A percentile compares a stretch with the other conserved stretches of the same genome.
Evolutionary conservation across 2,888 invertebrate genomes (phyloP).

Genomic region (Aethes cnicana): DNA sequence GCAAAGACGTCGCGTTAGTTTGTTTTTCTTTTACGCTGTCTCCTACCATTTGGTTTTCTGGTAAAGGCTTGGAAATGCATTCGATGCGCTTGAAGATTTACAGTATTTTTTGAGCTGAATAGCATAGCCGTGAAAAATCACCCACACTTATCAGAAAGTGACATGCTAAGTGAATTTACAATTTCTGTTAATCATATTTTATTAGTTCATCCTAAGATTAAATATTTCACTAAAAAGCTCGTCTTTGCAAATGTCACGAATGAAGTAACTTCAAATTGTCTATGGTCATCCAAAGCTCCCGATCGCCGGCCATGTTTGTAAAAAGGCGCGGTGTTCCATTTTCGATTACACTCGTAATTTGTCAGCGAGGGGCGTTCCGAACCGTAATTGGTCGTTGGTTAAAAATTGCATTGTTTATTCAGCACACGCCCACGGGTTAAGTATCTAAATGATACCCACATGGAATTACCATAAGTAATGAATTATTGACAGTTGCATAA

Average conservation of each 20-base stretch:
- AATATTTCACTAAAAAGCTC: neutral
- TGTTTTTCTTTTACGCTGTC: too few relatives aligned
- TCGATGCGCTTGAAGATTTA: too few relatives aligned
- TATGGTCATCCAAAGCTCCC: slow-evolving; percentile 6
- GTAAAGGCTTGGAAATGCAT: too few relatives aligned
- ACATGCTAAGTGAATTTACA: too few relatives aligned
- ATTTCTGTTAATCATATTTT: too few relatives aligned
- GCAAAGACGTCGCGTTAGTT: too few relatives aligned
- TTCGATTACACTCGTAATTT: slow-evolving; percentile 54
- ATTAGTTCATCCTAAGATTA: neutral
- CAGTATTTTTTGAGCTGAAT: too few relatives aligned
- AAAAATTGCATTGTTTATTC: slow-evolving; percentile 52
- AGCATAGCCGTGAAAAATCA: too few relatives aligned
- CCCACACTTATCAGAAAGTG: too few relatives aligned
- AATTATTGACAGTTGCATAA: slow-evolving; percentile 29
- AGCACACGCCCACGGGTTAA: slow-evolving; percentile 41
- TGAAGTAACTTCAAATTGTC: neutral
- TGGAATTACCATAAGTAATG: slow-evolving; percentile 24
- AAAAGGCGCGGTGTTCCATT: slow-evolving; percentile 47
- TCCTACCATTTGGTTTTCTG: too few relatives aligned
- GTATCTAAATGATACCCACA: slow-evolving; percentile 28
- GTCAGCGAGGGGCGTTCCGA: slow-evolving; percentile 69
- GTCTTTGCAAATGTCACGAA: neutral
- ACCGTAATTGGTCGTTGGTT: slow-evolving; percentile 65
- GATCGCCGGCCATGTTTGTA: slow-evolving; percentile 30